Percentiles rank a stretch among this genome's conserved stretches.
These are phyloP conservation scores for Xylota sylvarum DNA, from an alignment of 2,888 invertebrate genomes.

Conservation along the genomic window DNA sequence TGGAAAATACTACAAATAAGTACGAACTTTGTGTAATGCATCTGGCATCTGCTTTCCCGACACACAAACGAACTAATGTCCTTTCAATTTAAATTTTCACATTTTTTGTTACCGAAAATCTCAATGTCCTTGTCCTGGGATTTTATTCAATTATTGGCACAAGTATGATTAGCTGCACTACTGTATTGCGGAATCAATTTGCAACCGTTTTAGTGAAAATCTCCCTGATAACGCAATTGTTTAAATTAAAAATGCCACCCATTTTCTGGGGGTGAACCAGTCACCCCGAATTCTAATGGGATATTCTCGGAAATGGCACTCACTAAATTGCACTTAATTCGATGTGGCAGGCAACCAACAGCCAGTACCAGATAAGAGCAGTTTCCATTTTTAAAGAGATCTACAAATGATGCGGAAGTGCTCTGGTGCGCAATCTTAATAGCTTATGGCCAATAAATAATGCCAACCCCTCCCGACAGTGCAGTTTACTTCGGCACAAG, in stretches of 20 bases:
- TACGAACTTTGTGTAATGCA: too few relatives aligned
- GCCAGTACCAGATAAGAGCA: constrained; percentile 21
- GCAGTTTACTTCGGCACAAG: not conserved
- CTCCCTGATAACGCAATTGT: not conserved
- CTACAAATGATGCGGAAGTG: constrained; percentile 28
- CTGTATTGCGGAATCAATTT: too few relatives aligned
- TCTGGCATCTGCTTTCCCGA: too few relatives aligned
- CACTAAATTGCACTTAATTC: constrained; percentile 21
- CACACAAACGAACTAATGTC: too few relatives aligned
- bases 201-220: too few relatives aligned
- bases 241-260: constrained; percentile 18
- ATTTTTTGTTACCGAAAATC: too few relatives aligned
- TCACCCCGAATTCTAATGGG: constrained; percentile 4
- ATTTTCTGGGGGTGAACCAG: not conserved
- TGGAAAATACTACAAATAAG: too few relatives aligned
- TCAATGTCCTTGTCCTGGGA: too few relatives aligned
- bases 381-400: constrained; percentile 9
- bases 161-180: too few relatives aligned
- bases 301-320: constrained; percentile 2
- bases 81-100: too few relatives aligned
- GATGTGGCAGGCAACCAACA: not conserved
- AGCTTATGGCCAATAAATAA: constrained; percentile 31
- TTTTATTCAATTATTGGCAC: too few relatives aligned
- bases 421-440: constrained; percentile 18
- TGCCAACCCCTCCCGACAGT: not conserved